A percentile compares a stretch with the other conserved stretches of the same genome.
Evolutionary conservation across 2,797 vertebrate genomes (phyloP).

Genomic region (Cygnus olor): DNA sequence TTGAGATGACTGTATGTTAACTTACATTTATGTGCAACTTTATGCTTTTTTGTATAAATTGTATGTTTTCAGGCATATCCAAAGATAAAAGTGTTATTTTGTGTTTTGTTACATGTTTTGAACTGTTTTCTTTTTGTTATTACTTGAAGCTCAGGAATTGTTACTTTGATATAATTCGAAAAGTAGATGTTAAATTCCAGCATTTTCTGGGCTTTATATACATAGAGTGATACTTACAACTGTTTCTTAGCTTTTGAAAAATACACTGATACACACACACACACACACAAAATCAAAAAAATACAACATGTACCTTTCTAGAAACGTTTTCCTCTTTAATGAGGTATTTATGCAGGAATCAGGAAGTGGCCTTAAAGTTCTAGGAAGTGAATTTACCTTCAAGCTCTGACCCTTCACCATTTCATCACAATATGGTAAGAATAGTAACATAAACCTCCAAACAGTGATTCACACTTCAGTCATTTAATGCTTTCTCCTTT

Average conservation of each 20-base stretch:
- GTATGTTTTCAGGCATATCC: background rate
- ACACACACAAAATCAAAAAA: background rate
- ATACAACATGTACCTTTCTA: background rate
- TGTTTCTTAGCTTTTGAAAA: constrained; percentile 23
- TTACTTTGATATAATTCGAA: background rate
- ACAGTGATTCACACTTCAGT: background rate
- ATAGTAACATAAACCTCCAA: background rate
- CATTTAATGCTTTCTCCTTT: constrained; percentile 18
- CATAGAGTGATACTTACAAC: background rate
- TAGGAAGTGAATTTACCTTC: background rate
- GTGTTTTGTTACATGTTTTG: background rate
- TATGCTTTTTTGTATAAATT: background rate
- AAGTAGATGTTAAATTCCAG: background rate
- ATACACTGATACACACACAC: background rate
- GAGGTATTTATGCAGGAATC: background rate
- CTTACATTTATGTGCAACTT: background rate
- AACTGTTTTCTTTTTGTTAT: background rate
- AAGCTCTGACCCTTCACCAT: background rate
- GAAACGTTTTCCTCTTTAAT: background rate
- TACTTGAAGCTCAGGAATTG: background rate
- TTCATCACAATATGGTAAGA: background rate
- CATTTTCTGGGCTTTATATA: background rate
- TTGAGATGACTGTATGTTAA: background rate
- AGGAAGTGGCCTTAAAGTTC: background rate
- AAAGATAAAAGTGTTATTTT: background rate